Base-by-base conservation (phyloP, 1,140 invertebrate genomes). In the Panagrolaimus sp. region DNA sequence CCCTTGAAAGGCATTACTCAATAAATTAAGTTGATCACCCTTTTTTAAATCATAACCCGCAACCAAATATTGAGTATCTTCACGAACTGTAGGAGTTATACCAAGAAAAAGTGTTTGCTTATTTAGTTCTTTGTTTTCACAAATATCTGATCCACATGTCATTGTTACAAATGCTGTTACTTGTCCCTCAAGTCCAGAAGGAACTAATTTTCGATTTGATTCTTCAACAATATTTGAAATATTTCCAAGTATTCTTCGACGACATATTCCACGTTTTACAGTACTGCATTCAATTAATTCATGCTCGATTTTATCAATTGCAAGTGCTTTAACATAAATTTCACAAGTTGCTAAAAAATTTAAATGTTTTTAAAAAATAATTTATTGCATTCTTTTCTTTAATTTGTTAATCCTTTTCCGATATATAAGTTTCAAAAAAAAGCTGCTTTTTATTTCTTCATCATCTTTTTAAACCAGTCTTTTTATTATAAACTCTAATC, bases 271-370 rank as follows among this genome's bases (percentile, higher is more conserved):
- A 57, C 27, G 20, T 38, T 38, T 38, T 38, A 38, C 31, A 27
- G 14, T 27, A 16, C 51, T 57, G 51, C 51, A 57, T 27, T 57
- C 51, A 57, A 57, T 57, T 27, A 57, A 57, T 20, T 11, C 51
- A 57, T 57, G 51, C 8, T 57, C 51, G 11, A 27, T 25, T 27
- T 57, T 16, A 27, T 57, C 51, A 27, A 57, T 57, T 4, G 51
- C 51, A 1, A 57, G 51, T 11, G 51, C 51, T 57, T 57, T 57
- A 27, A 57, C 51, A 27, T 57, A 57, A 2, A 57, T 16, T 5
- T 38, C 31, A 57, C 51, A 57, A 27, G 9, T 57, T 11, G 16
- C 51, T 57, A 16, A 13, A 57, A 57, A 11, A 20, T 57, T 11
- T 9, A 8, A 20, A 20, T 25, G n/a, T 57, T 57, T 57, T 20